Conservation (phyloP, 2,113 vertebrate species). For the Hiodon tergisus region DNA sequence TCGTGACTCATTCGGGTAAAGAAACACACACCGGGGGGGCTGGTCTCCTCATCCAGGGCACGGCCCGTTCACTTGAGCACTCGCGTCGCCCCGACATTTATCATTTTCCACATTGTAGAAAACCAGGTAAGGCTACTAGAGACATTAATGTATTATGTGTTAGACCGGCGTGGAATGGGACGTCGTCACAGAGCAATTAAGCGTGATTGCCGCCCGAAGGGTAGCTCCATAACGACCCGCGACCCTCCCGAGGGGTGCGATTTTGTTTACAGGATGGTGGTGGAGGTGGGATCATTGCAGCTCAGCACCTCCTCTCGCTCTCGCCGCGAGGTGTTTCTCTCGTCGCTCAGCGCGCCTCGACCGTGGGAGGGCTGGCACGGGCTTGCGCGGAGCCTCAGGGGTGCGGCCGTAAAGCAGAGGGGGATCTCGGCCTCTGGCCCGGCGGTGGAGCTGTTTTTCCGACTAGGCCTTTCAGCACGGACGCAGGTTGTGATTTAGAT, state of each 20-base stretch:
- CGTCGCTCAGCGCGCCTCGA: constrained; percentile 22
- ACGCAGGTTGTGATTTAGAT: constrained; percentile 3
- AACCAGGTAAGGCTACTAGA: no score
- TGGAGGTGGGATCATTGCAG: constrained; percentile 27
- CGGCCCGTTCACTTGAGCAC: background rate
- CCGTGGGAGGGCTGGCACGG: constrained; percentile 24
- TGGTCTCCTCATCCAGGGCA: background rate
- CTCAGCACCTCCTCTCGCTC: constrained; percentile 1
- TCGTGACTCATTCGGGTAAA: constrained; percentile 1
- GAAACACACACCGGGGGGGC: background rate
- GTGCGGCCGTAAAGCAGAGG: background rate
- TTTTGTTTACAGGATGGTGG: background rate
- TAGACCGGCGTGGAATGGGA: background rate
- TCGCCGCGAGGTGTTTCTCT: constrained; percentile 6
- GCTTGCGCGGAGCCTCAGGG: constrained; percentile 11
- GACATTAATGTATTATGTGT: background rate
- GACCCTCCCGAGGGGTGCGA: background rate
- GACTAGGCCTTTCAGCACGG: constrained; percentile 24
- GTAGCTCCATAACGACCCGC: background rate
- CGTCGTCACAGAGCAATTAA: background rate
- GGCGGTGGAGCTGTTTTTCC: constrained; percentile 15
- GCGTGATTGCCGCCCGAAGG: background rate
- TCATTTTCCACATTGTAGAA: no score
- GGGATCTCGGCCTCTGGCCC: background rate
- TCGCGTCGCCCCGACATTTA: background rate